phyloP scores from a whole-genome alignment of 2,113 vertebrate species.

The Poeciliopsis retropinna region DNA sequence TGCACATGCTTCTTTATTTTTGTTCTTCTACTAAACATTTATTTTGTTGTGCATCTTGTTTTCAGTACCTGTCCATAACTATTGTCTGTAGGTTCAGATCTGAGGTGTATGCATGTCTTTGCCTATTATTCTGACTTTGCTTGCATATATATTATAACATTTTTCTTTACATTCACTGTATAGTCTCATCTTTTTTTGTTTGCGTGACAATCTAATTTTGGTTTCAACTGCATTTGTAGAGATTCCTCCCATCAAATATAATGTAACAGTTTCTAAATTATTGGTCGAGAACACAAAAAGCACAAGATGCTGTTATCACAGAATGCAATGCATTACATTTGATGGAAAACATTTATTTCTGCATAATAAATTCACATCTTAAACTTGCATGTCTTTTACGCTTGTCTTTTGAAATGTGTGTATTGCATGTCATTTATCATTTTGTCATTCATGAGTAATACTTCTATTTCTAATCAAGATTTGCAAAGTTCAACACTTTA shows the following conservation, averaged over 20 bases:
- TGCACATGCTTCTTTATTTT: constrained; percentile 53
- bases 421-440: background rate
- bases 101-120: constrained; percentile 47
- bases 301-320: background rate
- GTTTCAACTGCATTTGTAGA: constrained; percentile 17
- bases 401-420: constrained; percentile 42
- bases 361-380: constrained; percentile 78
- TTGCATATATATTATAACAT: constrained; percentile 36
- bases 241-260: constrained; percentile 14
- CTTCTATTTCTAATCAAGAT: too few species aligned
- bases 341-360: constrained; percentile 61
- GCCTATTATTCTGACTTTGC: constrained; percentile 3
- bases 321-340: constrained; percentile 49
- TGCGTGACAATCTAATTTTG: constrained; percentile 25
- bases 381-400: constrained; percentile 80
- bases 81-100: constrained; percentile 24
- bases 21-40: constrained; percentile 31
- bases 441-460: background rate
- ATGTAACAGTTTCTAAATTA: background rate
- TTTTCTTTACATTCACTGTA: constrained; percentile 37
- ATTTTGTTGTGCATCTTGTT: constrained; percentile 74
- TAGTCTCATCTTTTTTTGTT: constrained; percentile 18
- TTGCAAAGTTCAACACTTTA: too few species aligned
- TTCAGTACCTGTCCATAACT: constrained; percentile 54
- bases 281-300: background rate